Base-by-base conservation (phyloP, 2,113 vertebrate genomes). In the Dasypus novemcinctus region DNA sequence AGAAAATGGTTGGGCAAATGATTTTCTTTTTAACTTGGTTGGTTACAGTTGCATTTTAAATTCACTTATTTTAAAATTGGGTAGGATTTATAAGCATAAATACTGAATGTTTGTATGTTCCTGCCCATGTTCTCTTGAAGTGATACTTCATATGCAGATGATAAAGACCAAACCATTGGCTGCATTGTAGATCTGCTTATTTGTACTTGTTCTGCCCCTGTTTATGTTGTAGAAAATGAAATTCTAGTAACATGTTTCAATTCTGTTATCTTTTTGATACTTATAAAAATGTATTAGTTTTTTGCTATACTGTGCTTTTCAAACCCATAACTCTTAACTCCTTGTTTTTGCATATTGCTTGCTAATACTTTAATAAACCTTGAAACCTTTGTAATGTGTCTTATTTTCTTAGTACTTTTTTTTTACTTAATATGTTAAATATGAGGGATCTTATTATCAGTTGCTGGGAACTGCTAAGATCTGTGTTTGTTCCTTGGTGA, bases 301-400 rank as follows among this genome's bases (percentile, higher is more conserved):
- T 98, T 98, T 98, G 97, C 97, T 97, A 86, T 98, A 96, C 97
- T 98, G 96, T 90, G 95, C 98, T 98, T 98, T 98, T 98, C 75
- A 98, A 98, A 98, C 97, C 95, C 98, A 87, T 98, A 98, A 97
- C 96, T 95, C 80, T 97, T 96, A 96, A 96, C 27, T 97, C 83
- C 87, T 95, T 94, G 78, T 96, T 98, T 98, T 98, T 98, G 98
- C 98, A 95, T 98, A 98, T 91, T 98, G 98, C 98, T 98, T 97
- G 95, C 96, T 97, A 97, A 96, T 97, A 95, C 94, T 97, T 98
- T 98, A 98, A 98, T 98, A 98, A 98, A 98, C 95, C 92, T 98
- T 94, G 95, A 97, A 95, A 95, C 89, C 76, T 46, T 8, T 33
- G 83, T 93, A 93, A 13, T 74, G 71, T 92, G 80, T 96, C 38